A percentile compares a stretch with the other conserved stretches of the same genome.
Conservation (phyloP, 2,113 vertebrate species). For the Anarhynchus alexandrinus region DNA sequence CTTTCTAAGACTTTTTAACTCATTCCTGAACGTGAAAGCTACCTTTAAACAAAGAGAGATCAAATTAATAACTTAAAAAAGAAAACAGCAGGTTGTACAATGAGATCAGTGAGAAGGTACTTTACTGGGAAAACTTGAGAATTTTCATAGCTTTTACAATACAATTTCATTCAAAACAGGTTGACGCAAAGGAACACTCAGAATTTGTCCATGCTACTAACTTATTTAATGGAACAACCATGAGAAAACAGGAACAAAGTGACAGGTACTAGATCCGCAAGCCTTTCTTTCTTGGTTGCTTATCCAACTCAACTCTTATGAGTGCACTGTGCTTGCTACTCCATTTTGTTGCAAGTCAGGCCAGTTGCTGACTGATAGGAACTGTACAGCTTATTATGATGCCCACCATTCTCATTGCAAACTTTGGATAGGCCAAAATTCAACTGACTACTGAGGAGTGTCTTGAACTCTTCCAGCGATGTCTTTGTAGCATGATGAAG, state of each 20-base stretch:
- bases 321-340: background rate
- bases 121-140: background rate
- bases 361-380: background rate
- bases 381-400: background rate
- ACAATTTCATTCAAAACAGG: background rate
- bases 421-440: background rate
- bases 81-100: background rate
- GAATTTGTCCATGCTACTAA: background rate
- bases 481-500: background rate
- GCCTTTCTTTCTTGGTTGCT: background rate
- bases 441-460: background rate
- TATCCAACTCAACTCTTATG: background rate
- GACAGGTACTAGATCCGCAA: background rate
- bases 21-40: background rate
- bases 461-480: background rate
- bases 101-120: background rate
- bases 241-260: background rate
- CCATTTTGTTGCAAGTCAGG: rapidly evolving
- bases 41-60: background rate
- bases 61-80: background rate
- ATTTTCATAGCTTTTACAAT: background rate
- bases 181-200: background rate
- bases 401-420: rapidly evolving
- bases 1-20: background rate
- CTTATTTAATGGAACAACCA: background rate